These are phyloP conservation scores for Empidonax traillii DNA, from an alignment of 2,113 vertebrate species.

Conservation along the genomic window DNA sequence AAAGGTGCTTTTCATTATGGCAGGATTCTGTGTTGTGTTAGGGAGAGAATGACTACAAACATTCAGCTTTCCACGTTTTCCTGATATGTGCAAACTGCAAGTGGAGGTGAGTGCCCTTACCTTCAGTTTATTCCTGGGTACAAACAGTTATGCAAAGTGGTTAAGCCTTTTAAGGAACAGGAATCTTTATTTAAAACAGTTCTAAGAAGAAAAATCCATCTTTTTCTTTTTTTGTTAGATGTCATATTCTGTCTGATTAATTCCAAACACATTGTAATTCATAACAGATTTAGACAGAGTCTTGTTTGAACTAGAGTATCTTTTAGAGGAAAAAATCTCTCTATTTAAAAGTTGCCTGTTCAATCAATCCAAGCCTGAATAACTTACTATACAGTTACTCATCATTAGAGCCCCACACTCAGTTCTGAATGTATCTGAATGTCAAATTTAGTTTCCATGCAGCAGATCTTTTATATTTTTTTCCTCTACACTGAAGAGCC, in stretches of 20 bases:
- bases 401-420: neutral
- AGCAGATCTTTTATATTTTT: neutral
- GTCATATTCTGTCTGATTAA: neutral
- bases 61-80: neutral
- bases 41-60: neutral
- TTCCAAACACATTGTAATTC: slow-evolving; percentile 16
- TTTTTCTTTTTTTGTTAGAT: neutral
- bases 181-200: neutral
- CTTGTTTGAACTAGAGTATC: neutral
- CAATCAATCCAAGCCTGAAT: neutral
- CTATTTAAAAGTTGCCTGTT: neutral
- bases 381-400: neutral
- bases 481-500: neutral
- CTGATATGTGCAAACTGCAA: neutral
- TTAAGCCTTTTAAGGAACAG: neutral
- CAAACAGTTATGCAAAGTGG: neutral
- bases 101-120: neutral
- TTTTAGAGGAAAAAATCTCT: neutral
- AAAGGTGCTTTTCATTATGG: neutral
- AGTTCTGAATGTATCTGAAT: neutral
- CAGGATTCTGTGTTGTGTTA: neutral
- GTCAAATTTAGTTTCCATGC: neutral
- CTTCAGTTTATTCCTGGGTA: neutral
- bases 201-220: neutral
- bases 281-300: neutral